phyloP scores from a whole-genome alignment of 2,797 vertebrate species.

The Serranus cabrilla region DNA sequence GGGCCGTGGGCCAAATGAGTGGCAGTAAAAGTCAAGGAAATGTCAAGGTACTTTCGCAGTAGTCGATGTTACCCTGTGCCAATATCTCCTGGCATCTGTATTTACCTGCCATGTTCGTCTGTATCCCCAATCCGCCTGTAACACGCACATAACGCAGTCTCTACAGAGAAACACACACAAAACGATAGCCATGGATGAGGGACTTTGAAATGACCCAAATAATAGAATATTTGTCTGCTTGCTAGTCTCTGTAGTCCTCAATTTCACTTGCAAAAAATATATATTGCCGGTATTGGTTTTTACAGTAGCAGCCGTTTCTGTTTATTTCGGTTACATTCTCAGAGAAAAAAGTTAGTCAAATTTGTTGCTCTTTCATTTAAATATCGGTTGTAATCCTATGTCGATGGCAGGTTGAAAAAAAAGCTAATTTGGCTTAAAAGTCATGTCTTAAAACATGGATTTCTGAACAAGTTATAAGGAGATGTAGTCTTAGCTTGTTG shows the following conservation, averaged over 20 bases:
- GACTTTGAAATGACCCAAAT: constrained; percentile 81
- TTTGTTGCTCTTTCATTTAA: constrained; percentile 72
- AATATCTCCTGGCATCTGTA: constrained; percentile 84
- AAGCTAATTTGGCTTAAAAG: constrained; percentile 64
- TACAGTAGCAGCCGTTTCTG: constrained; percentile 67
- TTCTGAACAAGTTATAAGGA: constrained; percentile 75
- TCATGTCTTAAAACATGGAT: constrained; percentile 82
- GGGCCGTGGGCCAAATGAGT: constrained; percentile 79
- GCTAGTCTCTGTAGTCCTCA: constrained; percentile 75
- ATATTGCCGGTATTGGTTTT: constrained; percentile 75
- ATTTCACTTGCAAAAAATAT: constrained; percentile 63
- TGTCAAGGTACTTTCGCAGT: constrained; percentile 82
- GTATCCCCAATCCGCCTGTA: constrained; percentile 80
- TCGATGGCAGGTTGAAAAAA: constrained; percentile 67
- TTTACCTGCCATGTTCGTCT: constrained; percentile 86
- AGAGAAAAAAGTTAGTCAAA: constrained; percentile 57
- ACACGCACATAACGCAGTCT: constrained; percentile 80
- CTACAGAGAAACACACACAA: constrained; percentile 73
- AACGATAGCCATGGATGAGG: constrained; percentile 83
- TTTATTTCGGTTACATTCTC: constrained; percentile 72
- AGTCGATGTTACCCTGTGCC: constrained; percentile 85
- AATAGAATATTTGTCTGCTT: constrained; percentile 76
- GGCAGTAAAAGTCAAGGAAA: constrained; percentile 82
- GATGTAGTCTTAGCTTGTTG: constrained; percentile 79
- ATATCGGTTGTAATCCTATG: constrained; percentile 51